phyloP scores from a whole-genome alignment of 2,888 invertebrate genomes.

The Conops quadrifasciatus region DNA sequence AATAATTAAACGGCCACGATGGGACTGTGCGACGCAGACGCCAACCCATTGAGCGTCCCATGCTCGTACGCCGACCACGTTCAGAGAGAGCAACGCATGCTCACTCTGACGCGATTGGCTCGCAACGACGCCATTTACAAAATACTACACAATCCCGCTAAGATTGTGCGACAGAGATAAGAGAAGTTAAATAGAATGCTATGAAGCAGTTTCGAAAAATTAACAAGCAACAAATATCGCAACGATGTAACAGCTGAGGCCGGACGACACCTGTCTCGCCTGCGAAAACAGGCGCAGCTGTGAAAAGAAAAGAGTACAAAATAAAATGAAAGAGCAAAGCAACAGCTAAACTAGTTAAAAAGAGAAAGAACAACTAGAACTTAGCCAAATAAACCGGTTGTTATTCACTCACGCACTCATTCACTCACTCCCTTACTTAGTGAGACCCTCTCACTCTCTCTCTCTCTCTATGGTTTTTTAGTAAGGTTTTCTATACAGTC shows the following conservation, averaged over 20 bases:
- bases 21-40: constrained; percentile 4
- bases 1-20: background rate
- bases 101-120: constrained; percentile 61
- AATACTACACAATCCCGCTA: constrained; percentile 1
- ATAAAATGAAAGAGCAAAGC: background rate
- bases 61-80: background rate
- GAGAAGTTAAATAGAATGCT: background rate
- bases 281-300: too few species aligned
- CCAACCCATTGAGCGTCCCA: constrained; percentile 2
- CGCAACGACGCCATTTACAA: constrained; percentile 63
- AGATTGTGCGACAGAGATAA: constrained; percentile 15
- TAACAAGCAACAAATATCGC: too few species aligned
- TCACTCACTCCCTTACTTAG: too few species aligned
- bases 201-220: too few species aligned
- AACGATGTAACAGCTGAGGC: too few species aligned
- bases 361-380: too few species aligned
- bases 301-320: background rate
- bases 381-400: background rate
- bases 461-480: too few species aligned
- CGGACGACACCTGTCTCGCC: too few species aligned
- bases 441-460: too few species aligned
- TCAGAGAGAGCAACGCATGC: constrained; percentile 52
- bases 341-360: too few species aligned
- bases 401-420: too few species aligned
- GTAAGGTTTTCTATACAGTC: too few species aligned